Base-by-base conservation (phyloP, 1,140 invertebrate species). In the Hycleus cichorii region DNA sequence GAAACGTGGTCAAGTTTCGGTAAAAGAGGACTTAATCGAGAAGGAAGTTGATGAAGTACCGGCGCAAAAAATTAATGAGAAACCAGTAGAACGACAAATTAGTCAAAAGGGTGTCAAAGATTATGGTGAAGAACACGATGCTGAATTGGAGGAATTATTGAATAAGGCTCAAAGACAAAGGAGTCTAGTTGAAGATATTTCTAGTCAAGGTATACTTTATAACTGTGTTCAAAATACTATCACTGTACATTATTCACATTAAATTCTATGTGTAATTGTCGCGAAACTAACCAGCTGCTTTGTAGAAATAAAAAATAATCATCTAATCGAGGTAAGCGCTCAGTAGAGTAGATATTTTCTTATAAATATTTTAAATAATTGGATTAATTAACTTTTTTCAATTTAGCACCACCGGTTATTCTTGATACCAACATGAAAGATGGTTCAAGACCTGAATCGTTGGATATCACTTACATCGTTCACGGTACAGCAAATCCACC, bases 381-480 rank as follows among this genome's bases (percentile, higher is more conserved):
- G 4, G 2, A 18, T 26, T 43, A 27, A 42, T 52, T 7, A n/a
- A 38, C 32, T 43, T 0, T 4, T 4, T 53, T 27, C 46, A n/a
- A 25, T 80, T 10, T 75, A 91, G 89, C 87, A 68, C 77, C 84
- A 58, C 90, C 91, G 26, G 79, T 83, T 67, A 83, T 91, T 52
- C 74, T 84, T 49, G 83, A 83, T 62, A 82, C 83, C 54, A 83
- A 81, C 63, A 80, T 93, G 71, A 83, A 85, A 65, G 87, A 91
- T 74, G 78, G 80, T 47, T 82, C 83, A 57, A 82, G 84, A 12
- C 90, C 81, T 73, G 89, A 91, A 74, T 89, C 87, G 3, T 80
- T 91, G 32, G 83, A 82, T 2, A 76, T 85, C 8, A 78, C 77
- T 40, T 91, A 88, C 69, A 83, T 86, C 51, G 82, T 92, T 0